These are phyloP conservation scores for Pseudococcus viburni DNA, from an alignment of 2,888 invertebrate species.

Conservation along the genomic window DNA sequence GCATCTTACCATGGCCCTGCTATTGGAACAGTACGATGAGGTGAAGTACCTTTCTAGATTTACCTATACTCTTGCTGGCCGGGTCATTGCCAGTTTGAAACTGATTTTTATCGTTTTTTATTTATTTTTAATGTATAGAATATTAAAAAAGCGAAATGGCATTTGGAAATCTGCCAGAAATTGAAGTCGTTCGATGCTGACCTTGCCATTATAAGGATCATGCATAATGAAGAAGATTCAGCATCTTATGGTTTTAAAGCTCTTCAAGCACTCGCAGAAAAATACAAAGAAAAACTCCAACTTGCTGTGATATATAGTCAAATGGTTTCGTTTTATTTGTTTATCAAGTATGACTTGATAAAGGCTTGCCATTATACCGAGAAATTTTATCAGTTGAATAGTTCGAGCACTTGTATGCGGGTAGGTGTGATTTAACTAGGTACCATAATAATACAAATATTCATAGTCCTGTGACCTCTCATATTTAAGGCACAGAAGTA, in stretches of 20 bases:
- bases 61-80: not conserved
- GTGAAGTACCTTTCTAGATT: not conserved
- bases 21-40: not conserved
- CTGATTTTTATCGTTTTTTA: not conserved
- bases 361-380: conserved; percentile 11
- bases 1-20: not conserved
- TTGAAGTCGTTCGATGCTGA: conserved; percentile 1
- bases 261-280: not conserved
- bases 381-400: conserved; percentile 2
- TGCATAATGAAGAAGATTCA: not conserved
- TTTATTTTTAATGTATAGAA: not conserved
- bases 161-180: conserved; percentile 1
- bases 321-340: not conserved
- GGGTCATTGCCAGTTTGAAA: not conserved
- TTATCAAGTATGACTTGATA: not conserved
- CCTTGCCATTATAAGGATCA: not conserved
- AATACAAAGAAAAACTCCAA: not conserved
- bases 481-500: no score
- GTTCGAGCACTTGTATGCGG: not conserved
- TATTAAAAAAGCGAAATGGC: not conserved
- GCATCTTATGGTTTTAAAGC: not conserved
- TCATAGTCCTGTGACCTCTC: no score
- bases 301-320: not conserved
- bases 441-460: no score
- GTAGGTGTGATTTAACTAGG: no score